Evolutionary conservation across 1,140 invertebrate species (phyloP), one percentile per base, ranked within the genome.

Genomic region (Lycorma delicatula): DNA sequence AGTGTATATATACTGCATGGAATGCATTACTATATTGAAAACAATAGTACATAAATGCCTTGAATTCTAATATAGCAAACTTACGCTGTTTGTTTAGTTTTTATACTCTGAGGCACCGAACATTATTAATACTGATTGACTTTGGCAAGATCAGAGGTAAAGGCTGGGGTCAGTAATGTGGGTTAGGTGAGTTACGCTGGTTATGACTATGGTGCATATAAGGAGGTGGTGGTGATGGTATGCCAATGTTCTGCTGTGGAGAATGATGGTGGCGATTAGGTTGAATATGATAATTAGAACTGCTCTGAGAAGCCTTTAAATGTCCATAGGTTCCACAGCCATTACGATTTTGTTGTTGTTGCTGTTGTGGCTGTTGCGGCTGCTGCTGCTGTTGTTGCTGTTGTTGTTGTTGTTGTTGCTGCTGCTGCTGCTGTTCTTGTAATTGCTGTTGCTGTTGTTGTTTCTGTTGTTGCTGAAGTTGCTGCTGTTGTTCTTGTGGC

Each of bases 61-160:
- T n/a, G n/a, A n/a, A n/a, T n/a, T n/a, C n/a, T n/a, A n/a, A n/a
- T n/a, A n/a, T n/a, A n/a, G n/a, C n/a, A n/a, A n/a, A n/a, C n/a
- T n/a, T n/a, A n/a, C n/a, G n/a, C n/a, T n/a, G n/a, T n/a, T n/a
- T 44, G 41, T 44, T 44, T 6, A 18, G 18, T 38, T 4, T 13
- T 54, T 20, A 61, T 57, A 61, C 55, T 56, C 56, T 48, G 13
- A 61, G 51, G 36, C 60, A 56, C 23, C 60, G 34, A 12, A 57
- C 60, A 52, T 58, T 61, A 38, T 56, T 60, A 13, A 55, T 54
- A 27, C 53, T 56, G 34, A 60, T 56, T 1, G 59, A 60, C 28
- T 60, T 60, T 12, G 54, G 54, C 23, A 60, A 53, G 27, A 48
- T 25, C 6, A 27, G 18, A n/a, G 41, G 44, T 12, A 16, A 5